Evolutionary conservation across 2,888 invertebrate genomes (phyloP), one percentile per base, ranked within the genome.

Genomic region (Chromoteleia sp.): DNA sequence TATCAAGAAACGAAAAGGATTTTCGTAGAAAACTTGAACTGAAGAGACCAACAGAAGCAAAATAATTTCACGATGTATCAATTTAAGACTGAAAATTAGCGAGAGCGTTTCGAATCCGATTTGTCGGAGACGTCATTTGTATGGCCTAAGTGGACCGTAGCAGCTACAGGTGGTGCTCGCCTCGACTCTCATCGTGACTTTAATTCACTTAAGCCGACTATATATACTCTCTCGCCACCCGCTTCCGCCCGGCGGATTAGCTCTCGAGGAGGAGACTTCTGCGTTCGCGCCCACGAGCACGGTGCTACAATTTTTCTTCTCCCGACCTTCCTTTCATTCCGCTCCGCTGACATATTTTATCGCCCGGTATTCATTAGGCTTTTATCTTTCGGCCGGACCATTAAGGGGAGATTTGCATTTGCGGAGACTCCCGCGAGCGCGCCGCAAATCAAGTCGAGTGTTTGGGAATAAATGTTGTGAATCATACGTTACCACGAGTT

Each of bases 81-180:
- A 17, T 45, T 68, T n/a, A 56, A 56, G 14, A 33, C 8, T 45
- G 21, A 6, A 19, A 8, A 58, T 56, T 70, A 61, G 36, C 15
- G 12, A 50, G 58, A 41, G 19, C 19, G 65, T 75, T 78, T 58
- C 19, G 58, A 71, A 78, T 78, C 71, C 39, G 78, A 78, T 78
- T 78, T 71, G 41, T 1, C 41, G 54, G 30, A 30, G 75, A 71
- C 63, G 68, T 71, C 29, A 65, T 54, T 45, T 52, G 76, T 78
- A 52, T 39, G 75, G 52, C 70, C 71, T 58, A 70, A 80, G 70
- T 63, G 48, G 74, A 1, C 17, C 63, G 2, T 8, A 10, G 50
- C 8, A 78, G 84, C 87, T 86, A 88, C 86, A 89, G 86, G 88
- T 88, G 86, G 86, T 52, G 25, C 41, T 45, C 84, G 70, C n/a